Base-by-base conservation (phyloP, 2,888 invertebrate genomes). In the Philereme transversata region DNA sequence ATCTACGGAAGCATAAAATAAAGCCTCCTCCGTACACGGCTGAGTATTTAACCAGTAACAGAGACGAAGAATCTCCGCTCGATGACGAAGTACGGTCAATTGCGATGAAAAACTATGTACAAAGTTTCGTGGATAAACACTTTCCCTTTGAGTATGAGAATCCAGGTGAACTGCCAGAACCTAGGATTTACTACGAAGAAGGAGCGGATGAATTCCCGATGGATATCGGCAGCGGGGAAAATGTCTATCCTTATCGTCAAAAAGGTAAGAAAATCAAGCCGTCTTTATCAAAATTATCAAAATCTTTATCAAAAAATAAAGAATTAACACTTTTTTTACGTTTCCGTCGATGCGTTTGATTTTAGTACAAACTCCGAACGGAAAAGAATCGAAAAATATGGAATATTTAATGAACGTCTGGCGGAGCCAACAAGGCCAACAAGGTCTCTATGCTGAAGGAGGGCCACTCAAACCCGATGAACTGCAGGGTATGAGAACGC, bases 121-220 rank as follows among this genome's bases (percentile, higher is more conserved):
- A 90, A 67, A 92, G 90, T 67, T 90, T 92, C 64, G 84, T 82
- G 7, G 87, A 85, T 56, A 92, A 92, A 77, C 86, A 88, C 64
- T 92, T 92, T 61, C 92, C 92, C 2, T 92, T 92, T 65, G 91
- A 92, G 74, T 92, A 92, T 68, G 91, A 90, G 73, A 87, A 87
- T 64, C 87, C 87, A 1, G 81, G 77, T n/a, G 90, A 90, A 11
- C 73, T 93, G 46, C 90, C 93, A 5, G 94, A 95, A 77, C 91
- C 90, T 10, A 87, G 94, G 57, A 93, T 94, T 69, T 94, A 94
- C 72, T 87, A 88, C 51, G 93, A 93, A 60, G 94, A 91, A 43
- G 86, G 83, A n/a, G 64, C 81, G n/a, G 91, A 89, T 45, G 91
- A 89, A 52, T 79, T 83, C 47, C 78, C 85, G 4, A 79, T 86